Evolutionary conservation across 2,888 invertebrate genomes (phyloP).

Genomic region (Amorpha juglandis): DNA sequence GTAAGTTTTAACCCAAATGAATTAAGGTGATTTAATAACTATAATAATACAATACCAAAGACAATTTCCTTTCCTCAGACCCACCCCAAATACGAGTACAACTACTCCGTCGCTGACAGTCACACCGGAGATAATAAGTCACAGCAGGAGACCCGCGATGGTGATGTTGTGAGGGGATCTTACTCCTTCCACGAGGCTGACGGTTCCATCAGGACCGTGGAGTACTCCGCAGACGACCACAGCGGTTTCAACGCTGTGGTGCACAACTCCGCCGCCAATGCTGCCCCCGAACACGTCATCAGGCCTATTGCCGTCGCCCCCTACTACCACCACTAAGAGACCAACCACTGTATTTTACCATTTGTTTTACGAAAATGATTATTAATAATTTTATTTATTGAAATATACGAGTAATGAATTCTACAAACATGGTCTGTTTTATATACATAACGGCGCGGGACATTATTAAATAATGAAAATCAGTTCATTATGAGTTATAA

Average conservation of each 20-base stretch:
- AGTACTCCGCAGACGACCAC: constrained; percentile 72
- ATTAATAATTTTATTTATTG: constrained; percentile 38
- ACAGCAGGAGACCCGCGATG: constrained; percentile 69
- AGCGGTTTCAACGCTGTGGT: constrained; percentile 71
- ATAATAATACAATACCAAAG: background rate
- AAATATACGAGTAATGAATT: constrained; percentile 31
- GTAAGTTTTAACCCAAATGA: constrained; percentile 11
- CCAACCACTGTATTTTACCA: too few relatives aligned
- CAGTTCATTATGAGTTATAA: too few relatives aligned
- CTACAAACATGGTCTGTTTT: background rate
- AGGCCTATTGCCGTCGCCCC: constrained; percentile 37
- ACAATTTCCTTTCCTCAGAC: constrained; percentile 40
- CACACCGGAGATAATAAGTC: constrained; percentile 75
- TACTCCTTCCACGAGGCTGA: constrained; percentile 50
- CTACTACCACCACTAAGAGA: background rate
- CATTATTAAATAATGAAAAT: too few relatives aligned
- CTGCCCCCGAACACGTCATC: constrained; percentile 33
- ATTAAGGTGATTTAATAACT: background rate
- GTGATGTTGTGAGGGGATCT: constrained; percentile 69
- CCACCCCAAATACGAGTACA: constrained; percentile 61
- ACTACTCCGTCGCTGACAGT: constrained; percentile 72
- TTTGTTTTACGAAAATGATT: constrained; percentile 28
- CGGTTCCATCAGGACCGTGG: constrained; percentile 23
- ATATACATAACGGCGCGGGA: too few relatives aligned
- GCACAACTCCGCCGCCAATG: constrained; percentile 52